Conservation (phyloP, 2,888 invertebrate species). For the Sipunculus nudus region DNA sequence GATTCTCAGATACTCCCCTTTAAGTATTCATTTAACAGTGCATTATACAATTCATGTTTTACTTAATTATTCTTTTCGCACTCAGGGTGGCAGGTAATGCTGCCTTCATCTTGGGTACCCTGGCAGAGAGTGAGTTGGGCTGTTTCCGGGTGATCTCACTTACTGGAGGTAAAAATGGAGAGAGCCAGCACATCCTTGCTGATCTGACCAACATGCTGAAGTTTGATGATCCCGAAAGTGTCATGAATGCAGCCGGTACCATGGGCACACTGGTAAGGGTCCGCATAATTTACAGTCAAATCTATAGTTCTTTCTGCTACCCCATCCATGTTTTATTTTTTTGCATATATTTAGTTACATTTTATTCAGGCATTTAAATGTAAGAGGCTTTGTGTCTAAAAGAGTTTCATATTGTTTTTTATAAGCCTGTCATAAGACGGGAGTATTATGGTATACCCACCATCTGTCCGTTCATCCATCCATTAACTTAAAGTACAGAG, state of each 20-base stretch:
- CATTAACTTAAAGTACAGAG: no score
- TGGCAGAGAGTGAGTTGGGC: conserved; percentile 64
- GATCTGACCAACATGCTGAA: conserved; percentile 62
- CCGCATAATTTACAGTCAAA: no score
- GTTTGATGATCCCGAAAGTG: conserved; percentile 63
- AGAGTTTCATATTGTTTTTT: no score
- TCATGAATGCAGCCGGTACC: conserved; percentile 67
- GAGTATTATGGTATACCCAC: no score
- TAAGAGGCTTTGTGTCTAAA: no score
- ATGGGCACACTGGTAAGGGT: conserved; percentile 62
- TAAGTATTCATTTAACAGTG: no score
- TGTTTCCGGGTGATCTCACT: conserved; percentile 57
- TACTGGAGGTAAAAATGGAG: conserved; percentile 41
- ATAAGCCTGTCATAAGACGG: no score
- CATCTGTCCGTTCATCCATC: no score
- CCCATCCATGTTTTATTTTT: neutral
- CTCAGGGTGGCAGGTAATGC: conserved; percentile 65
- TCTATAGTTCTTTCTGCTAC: no score
- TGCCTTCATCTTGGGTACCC: conserved; percentile 65
- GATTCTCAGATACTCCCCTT: no score
- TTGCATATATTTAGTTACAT: neutral
- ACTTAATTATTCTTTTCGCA: no score
- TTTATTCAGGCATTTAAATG: neutral
- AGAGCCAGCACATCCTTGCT: conserved; percentile 48
- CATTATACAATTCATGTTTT: no score